These are phyloP conservation scores for Cetoscarus ocellatus DNA, from an alignment of 2,797 vertebrate genomes.

Conservation along the genomic window DNA sequence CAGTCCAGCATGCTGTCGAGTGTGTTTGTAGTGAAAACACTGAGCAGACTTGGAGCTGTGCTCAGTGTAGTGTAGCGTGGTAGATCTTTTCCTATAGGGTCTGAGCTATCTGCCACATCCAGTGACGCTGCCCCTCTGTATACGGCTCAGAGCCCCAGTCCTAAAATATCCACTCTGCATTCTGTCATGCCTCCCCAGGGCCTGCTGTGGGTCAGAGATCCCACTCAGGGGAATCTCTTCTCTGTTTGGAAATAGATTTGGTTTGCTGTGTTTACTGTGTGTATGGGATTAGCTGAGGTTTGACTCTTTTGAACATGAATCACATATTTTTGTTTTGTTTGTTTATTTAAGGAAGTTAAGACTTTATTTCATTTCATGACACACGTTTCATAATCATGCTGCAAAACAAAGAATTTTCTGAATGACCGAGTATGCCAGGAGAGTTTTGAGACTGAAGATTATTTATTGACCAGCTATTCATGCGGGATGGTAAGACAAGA, in stretches of 20 bases:
- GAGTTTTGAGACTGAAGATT: too few species aligned
- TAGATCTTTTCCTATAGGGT: conserved; percentile 36
- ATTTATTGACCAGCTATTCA: too few species aligned
- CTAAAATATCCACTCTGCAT: conserved; percentile 76
- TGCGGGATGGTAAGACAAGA: too few species aligned
- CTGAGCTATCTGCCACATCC: conserved; percentile 50
- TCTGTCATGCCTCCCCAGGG: conserved; percentile 65
- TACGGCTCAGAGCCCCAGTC: conserved; percentile 61
- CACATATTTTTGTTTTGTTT: background rate
- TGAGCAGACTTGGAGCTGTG: background rate
- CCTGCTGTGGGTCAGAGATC: conserved; percentile 55
- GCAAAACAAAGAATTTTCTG: too few species aligned
- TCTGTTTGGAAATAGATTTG: conserved; percentile 55
- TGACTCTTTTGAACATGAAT: background rate
- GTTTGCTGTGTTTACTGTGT: conserved; percentile 39
- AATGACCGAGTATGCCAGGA: too few species aligned
- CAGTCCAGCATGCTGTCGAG: background rate
- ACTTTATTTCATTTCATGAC: background rate
- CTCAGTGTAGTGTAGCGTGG: background rate
- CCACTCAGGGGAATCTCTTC: conserved; percentile 52
- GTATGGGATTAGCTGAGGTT: background rate
- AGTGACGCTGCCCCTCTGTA: conserved; percentile 47
- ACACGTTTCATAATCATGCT: too few species aligned
- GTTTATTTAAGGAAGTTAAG: background rate
- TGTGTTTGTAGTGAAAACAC: background rate